Base-by-base conservation (phyloP, 2,797 vertebrate species). In the Chelidonichthys spinosus region DNA sequence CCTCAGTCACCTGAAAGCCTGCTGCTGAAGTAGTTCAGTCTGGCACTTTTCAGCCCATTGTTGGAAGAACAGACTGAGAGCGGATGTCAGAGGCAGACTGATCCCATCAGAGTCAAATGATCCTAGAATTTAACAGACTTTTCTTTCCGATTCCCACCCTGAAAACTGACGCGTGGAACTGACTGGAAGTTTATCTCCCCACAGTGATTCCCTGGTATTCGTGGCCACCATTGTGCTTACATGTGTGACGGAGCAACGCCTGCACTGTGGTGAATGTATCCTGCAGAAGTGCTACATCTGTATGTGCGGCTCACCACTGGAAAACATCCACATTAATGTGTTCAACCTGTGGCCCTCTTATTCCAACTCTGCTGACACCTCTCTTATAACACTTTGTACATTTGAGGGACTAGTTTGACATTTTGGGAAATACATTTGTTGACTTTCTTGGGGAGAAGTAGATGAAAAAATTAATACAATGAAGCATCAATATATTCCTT, bases 61-160 rank as follows among this genome's bases (percentile, higher is more conserved):
- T 25, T 9, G 32, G 35, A 37, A 32, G 72, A 50, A 64, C 49
- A 76, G 56, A 47, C 50, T 13, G 50, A 18, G 47, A 53, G 47
- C 5, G 13, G 49, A 39, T 60, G 47, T 59, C 50, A 18, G 50
- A 59, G 13, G 75, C 46, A 32, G 65, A 54, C 64, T 17, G 67
- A 54, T 33, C 68, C 71, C 71, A 81, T 72, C 39, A 25, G 7
- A 33, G 44, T 62, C 33, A 54, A 46, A 67, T 14, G 52, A 54
- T 69, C 46, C 47, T 50, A 40, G 42, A 74, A 37, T 73, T 71
- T 62, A 78, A 59, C 40, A 42, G 60, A 44, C 58, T 78, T 78
- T 80, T 63, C 56, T 72, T 77, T 69, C 66, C 2, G 0, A 53
- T 66, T 62, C 36, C 44, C 59, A 61, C 40, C 66, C 32, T 60